These are phyloP conservation scores for Plecotus auritus DNA, from an alignment of 2,113 vertebrate species.

Conservation along the genomic window DNA sequence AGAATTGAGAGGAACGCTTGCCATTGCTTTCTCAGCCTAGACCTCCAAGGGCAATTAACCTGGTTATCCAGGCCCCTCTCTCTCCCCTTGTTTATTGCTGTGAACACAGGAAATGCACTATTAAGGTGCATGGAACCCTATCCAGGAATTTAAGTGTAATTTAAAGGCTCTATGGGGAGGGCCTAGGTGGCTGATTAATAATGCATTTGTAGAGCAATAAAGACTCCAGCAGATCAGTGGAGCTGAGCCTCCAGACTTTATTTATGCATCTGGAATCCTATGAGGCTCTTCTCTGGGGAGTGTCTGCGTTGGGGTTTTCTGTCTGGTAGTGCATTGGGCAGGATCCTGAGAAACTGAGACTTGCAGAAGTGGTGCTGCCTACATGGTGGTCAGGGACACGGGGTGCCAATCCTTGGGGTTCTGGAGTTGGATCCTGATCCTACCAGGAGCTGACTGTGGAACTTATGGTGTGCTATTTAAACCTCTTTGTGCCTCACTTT, in stretches of 20 bases:
- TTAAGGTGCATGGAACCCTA: constrained; percentile 51
- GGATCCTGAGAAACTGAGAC: background rate
- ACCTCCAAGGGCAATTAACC: constrained; percentile 69
- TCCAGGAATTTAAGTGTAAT: constrained; percentile 73
- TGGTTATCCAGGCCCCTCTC: constrained; percentile 52
- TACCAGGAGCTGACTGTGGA: background rate
- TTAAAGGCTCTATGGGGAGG: constrained; percentile 73
- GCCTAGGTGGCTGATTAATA: constrained; percentile 77
- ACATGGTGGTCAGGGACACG: rapidly evolving
- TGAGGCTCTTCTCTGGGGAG: background rate
- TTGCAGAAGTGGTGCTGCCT: background rate
- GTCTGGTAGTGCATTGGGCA: background rate
- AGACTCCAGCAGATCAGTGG: constrained; percentile 56
- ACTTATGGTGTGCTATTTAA: background rate
- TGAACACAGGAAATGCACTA: constrained; percentile 57
- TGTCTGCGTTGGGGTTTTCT: background rate
- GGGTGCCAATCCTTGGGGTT: background rate
- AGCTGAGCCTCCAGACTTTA: constrained; percentile 58
- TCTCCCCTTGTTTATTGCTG: constrained; percentile 62
- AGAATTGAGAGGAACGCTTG: background rate
- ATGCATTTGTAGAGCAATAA: constrained; percentile 70
- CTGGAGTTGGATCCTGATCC: background rate
- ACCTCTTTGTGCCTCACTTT: background rate
- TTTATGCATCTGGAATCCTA: constrained; percentile 24
- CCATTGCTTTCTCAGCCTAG: background rate